Conservation (phyloP, 2,888 invertebrate species). For the Cyrtodaria siliqua region DNA sequence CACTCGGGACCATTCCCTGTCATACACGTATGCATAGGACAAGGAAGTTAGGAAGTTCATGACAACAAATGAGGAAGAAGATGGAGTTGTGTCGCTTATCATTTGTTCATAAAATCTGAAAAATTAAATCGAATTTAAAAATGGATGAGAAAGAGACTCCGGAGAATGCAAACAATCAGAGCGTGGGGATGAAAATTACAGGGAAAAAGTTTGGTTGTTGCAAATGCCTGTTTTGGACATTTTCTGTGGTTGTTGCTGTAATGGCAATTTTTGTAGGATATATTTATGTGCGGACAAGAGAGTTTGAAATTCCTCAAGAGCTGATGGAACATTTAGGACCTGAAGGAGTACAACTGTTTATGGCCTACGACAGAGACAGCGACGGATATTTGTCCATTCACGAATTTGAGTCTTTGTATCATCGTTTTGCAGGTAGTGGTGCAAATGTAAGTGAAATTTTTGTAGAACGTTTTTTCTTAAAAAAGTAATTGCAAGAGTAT, state of each 20-base stretch:
- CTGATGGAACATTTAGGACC: conserved; percentile 66
- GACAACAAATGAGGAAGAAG: too few species aligned
- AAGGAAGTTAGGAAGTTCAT: too few species aligned
- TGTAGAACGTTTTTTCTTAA: too few species aligned
- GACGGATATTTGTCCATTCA: conserved; percentile 78
- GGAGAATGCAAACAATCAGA: too few species aligned
- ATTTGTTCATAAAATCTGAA: too few species aligned
- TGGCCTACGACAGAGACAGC: conserved; percentile 75
- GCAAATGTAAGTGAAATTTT: conserved; percentile 41
- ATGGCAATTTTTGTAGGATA: conserved; percentile 30
- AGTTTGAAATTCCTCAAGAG: conserved; percentile 40
- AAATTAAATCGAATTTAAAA: too few species aligned
- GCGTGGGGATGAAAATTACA: background rate
- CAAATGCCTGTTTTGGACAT: conserved; percentile 56
- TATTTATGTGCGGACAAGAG: conserved; percentile 10
- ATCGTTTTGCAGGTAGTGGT: conserved; percentile 68
- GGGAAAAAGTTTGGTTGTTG: conserved; percentile 25
- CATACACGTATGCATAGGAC: too few species aligned
- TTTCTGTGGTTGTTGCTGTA: conserved; percentile 38
- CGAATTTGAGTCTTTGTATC: conserved; percentile 81
- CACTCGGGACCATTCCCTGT: too few species aligned
- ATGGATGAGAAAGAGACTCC: too few species aligned
- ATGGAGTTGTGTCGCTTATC: too few species aligned
- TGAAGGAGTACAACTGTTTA: conserved; percentile 76
- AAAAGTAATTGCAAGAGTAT: too few species aligned